Evolutionary conservation across 2,888 invertebrate genomes (phyloP).

Genomic region (Sarcophaga caerulescens): DNA sequence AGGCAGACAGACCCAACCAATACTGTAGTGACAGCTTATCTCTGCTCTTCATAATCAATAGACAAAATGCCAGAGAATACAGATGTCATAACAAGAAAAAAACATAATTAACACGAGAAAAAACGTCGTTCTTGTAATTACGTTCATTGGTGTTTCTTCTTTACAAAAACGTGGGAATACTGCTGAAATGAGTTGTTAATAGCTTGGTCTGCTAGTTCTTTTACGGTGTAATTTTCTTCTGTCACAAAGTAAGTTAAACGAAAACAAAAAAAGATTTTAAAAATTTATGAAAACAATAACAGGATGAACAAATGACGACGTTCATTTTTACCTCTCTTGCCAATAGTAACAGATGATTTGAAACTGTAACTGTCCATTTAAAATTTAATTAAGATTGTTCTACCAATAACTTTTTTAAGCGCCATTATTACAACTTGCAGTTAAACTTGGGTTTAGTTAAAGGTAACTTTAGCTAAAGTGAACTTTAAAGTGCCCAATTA

Average conservation of each 20-base stretch:
- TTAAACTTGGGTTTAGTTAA: too few relatives aligned
- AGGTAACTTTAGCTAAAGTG: too few relatives aligned
- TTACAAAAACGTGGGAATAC: constrained; percentile 62
- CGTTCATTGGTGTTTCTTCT: constrained; percentile 29
- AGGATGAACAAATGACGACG: constrained; percentile 50
- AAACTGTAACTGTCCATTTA: constrained; percentile 36
- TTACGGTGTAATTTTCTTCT: neutral
- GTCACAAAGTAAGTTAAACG: constrained; percentile 20
- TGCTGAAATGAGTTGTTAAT: constrained; percentile 28
- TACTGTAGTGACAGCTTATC: neutral
- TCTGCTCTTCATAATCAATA: constrained; percentile 37
- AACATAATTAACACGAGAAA: constrained; percentile 27
- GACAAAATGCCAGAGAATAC: constrained; percentile 3
- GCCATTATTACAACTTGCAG: too few relatives aligned
- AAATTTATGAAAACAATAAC: constrained; percentile 52
- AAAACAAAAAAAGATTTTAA: neutral
- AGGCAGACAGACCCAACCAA: neutral
- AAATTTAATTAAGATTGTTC: neutral
- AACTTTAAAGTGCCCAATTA: too few relatives aligned
- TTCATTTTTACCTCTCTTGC: neutral
- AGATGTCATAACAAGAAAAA: too few relatives aligned
- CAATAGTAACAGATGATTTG: neutral
- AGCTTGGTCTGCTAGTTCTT: neutral
- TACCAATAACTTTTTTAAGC: too few relatives aligned
- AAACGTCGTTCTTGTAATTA: constrained; percentile 26